Percentiles rank a stretch among this genome's conserved stretches.
These are phyloP conservation scores for Prosapia bicincta DNA, from an alignment of 2,888 invertebrate genomes.

Conservation along the genomic window DNA sequence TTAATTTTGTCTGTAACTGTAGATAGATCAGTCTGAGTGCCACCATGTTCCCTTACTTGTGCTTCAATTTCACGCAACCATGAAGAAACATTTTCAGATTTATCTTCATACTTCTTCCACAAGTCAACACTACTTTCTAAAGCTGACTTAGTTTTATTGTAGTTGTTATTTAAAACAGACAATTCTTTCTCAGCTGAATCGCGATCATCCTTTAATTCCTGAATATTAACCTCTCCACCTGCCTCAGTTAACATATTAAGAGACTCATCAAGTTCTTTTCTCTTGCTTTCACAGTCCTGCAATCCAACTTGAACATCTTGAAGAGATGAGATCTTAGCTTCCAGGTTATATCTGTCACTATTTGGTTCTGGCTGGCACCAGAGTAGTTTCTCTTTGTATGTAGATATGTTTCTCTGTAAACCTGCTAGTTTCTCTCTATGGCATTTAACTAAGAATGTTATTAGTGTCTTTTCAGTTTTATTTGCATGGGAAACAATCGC, in stretches of 20 bases:
- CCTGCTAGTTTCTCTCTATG: constrained; percentile 81
- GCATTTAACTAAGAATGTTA: constrained; percentile 80
- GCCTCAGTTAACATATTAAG: constrained; percentile 67
- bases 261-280: constrained; percentile 66
- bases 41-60: constrained; percentile 65
- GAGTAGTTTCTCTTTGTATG: constrained; percentile 80
- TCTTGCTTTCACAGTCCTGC: constrained; percentile 63
- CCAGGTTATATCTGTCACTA: constrained; percentile 88
- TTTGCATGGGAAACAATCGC: constrained; percentile 72
- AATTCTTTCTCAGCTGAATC: constrained; percentile 68
- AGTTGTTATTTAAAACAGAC: constrained; percentile 63
- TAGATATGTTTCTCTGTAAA: constrained; percentile 73
- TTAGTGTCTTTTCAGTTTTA: constrained; percentile 71
- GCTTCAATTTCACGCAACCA: constrained; percentile 81
- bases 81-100: constrained; percentile 67
- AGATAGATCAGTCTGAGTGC: constrained; percentile 63
- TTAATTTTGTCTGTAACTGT: constrained; percentile 65
- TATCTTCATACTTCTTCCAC: constrained; percentile 77
- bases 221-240: constrained; percentile 66
- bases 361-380: constrained; percentile 90
- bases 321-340: constrained; percentile 82
- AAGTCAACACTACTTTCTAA: constrained; percentile 68
- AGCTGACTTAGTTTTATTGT: constrained; percentile 56
- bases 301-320: constrained; percentile 71
- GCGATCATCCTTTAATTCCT: constrained; percentile 64